phyloP scores from a whole-genome alignment of 2,888 invertebrate species.

The Protophormia terraenovae region DNA sequence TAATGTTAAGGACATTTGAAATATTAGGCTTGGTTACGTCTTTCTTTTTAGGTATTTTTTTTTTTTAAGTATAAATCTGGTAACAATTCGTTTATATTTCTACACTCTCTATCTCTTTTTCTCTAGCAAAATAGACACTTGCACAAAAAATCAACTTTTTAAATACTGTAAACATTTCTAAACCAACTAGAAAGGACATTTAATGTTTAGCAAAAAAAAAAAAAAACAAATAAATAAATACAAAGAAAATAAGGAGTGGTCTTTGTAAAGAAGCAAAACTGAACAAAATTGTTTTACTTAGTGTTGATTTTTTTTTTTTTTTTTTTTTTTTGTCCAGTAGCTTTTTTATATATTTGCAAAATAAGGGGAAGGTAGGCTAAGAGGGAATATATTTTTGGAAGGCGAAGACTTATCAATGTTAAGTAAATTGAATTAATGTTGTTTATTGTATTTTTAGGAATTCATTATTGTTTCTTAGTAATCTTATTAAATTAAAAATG shows the following conservation, averaged over 20 bases:
- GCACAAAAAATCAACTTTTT: conserved; percentile 28
- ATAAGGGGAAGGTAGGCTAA: background rate
- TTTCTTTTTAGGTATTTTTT: background rate
- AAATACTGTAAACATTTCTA: conserved; percentile 45
- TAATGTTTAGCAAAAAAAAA: background rate
- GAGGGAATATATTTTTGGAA: no score
- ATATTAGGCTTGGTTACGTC: conserved; percentile 54
- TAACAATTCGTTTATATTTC: background rate
- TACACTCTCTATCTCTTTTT: background rate
- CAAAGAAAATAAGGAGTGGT: conserved; percentile 62
- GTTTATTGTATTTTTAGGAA: no score
- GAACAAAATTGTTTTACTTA: conserved; percentile 28
- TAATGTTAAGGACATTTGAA: conserved; percentile 58
- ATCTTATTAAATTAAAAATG: no score
- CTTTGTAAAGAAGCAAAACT: background rate
- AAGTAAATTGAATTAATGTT: no score
- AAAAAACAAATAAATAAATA: no score
- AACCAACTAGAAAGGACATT: conserved; percentile 28
- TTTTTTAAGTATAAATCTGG: background rate
- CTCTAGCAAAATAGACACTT: background rate
- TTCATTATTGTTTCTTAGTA: no score
- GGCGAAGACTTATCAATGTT: no score
- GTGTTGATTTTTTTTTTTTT: background rate
- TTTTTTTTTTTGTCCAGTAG: background rate
- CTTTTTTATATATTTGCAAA: background rate